These are phyloP conservation scores for Hermetia illucens DNA, from an alignment of 1,140 invertebrate genomes.

Conservation along the genomic window DNA sequence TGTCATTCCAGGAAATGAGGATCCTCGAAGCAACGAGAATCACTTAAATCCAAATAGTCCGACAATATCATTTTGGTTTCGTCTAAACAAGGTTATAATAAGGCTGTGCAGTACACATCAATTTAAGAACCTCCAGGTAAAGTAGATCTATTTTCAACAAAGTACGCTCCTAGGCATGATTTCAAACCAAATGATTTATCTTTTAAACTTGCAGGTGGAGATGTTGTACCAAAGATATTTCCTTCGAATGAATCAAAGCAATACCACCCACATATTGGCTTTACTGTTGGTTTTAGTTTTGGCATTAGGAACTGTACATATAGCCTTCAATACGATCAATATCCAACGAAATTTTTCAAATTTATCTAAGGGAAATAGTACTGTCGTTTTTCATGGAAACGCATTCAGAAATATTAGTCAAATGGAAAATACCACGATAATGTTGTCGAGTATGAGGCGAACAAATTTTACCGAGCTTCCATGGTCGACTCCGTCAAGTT, in stretches of 20 bases:
- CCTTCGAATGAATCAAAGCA: constrained; percentile 81
- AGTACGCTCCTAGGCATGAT: no score
- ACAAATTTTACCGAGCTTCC: no score
- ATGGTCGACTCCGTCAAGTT: no score
- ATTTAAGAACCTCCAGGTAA: constrained; percentile 41
- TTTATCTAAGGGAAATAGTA: no score
- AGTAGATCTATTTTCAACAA: no score
- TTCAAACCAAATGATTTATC: no score
- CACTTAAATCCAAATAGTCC: constrained; percentile 17
- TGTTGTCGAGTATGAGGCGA: no score
- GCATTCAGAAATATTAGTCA: no score
- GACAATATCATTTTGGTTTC: constrained; percentile 29
- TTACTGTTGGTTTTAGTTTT: constrained; percentile 55
- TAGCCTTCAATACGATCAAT: constrained; percentile 29
- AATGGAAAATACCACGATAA: no score
- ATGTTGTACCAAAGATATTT: constrained; percentile 86
- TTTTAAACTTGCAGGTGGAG: constrained; percentile 50
- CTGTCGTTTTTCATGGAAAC: no score
- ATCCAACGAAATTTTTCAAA: constrained; percentile 11
- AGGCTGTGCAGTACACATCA: constrained; percentile 44
- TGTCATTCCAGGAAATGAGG: not conserved
- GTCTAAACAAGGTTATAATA: constrained; percentile 26
- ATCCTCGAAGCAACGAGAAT: not conserved
- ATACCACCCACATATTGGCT: constrained; percentile 68
- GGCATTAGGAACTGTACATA: constrained; percentile 41